These are phyloP conservation scores for Pterocles orientalis DNA, from an alignment of 2,113 vertebrate species.

Conservation along the genomic window DNA sequence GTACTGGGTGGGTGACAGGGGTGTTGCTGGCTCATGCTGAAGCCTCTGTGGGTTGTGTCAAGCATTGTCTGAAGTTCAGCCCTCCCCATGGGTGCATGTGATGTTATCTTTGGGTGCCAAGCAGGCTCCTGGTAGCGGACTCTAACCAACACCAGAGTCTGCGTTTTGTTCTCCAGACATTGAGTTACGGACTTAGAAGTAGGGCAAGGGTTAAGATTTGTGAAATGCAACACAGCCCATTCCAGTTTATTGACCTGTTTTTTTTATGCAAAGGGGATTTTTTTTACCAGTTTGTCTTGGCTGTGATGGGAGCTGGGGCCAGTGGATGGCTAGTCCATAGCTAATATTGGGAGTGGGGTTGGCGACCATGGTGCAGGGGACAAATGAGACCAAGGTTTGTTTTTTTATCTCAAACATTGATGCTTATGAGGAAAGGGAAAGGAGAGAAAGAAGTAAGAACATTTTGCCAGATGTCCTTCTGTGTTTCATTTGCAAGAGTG, in stretches of 20 bases:
- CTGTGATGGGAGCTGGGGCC: not conserved
- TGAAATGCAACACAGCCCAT: not conserved
- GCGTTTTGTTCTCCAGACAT: not conserved
- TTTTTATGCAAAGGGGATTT: not conserved
- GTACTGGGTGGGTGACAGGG: not conserved
- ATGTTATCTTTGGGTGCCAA: not conserved
- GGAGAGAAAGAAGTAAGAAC: not conserved
- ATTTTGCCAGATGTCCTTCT: not conserved
- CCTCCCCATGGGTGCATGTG: rapidly evolving
- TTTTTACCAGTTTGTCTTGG: not conserved
- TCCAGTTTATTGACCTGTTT: not conserved
- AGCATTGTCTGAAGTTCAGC: not conserved
- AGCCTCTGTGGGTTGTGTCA: not conserved
- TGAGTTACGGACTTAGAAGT: not conserved
- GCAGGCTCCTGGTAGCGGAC: not conserved
- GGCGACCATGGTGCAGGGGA: not conserved
- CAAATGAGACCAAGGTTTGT: not conserved
- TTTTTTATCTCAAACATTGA: not conserved
- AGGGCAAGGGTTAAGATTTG: not conserved
- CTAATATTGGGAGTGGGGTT: not conserved
- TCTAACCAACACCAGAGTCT: not conserved
- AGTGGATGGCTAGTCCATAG: not conserved
- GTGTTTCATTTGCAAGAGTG: not conserved
- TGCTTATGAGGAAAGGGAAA: not conserved
- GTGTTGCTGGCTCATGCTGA: not conserved